phyloP scores from a whole-genome alignment of 53 echinoderm and acorn worm species.

The Paracentrotus lividus region DNA sequence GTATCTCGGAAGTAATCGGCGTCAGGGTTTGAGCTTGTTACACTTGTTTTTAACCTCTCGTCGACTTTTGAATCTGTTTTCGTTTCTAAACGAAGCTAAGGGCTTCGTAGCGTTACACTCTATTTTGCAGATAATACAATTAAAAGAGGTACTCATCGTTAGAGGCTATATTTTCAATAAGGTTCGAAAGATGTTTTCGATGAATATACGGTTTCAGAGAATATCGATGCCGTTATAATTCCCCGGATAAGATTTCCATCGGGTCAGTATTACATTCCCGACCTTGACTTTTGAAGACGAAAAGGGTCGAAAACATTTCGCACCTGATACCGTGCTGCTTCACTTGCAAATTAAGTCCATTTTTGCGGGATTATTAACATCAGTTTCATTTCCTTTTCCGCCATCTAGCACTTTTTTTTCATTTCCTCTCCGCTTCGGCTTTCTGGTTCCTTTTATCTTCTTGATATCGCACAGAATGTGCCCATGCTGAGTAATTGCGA shows the following conservation, averaged over 20 bases:
- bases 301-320: not conserved
- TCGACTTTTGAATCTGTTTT: constrained; percentile 18
- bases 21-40: not conserved
- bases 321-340: not conserved
- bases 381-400: constrained; percentile 27
- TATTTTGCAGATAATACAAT: no score
- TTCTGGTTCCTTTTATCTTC: constrained; percentile 12
- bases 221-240: not conserved
- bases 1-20: not conserved
- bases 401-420: constrained; percentile 30
- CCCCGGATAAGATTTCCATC: not conserved
- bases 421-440: constrained; percentile 36
- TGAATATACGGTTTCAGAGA: not conserved
- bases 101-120: not conserved
- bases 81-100: not conserved
- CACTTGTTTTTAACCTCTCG: not conserved
- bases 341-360: constrained; percentile 41
- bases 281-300: constrained; percentile 26
- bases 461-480: not conserved
- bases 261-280: not conserved
- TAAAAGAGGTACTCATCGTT: not conserved
- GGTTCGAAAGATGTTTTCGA: constrained; percentile 3
- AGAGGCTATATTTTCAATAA: not conserved
- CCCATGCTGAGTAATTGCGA: constrained; percentile 33
- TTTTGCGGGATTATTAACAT: constrained; percentile 32